Percentiles rank a stretch among this genome's conserved stretches.
phyloP scores from a whole-genome alignment of 2,113 vertebrate species.

The Podarcis muralis region DNA sequence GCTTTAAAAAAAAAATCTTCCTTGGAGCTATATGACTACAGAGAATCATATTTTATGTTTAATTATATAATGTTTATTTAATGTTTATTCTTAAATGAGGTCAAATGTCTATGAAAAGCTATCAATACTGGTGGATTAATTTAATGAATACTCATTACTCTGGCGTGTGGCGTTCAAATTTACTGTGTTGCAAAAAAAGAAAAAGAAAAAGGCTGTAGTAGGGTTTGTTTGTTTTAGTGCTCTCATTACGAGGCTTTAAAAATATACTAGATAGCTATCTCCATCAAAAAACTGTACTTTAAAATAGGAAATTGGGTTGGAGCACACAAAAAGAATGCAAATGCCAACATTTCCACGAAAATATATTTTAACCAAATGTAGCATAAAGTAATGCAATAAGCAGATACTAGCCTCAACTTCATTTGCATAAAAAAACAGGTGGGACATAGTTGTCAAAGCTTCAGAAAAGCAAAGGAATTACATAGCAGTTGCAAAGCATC shows the following conservation, averaged over 20 bases:
- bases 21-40: constrained; percentile 9
- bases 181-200: not conserved
- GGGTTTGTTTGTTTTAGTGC: not conserved
- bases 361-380: constrained; percentile 55
- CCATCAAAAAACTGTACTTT: constrained; percentile 25
- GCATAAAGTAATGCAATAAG: constrained; percentile 63
- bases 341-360: constrained; percentile 31
- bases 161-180: not conserved
- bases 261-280: constrained; percentile 16
- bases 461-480: constrained; percentile 77
- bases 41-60: constrained; percentile 33
- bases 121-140: not conserved
- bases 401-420: constrained; percentile 61
- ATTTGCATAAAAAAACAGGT: constrained; percentile 73
- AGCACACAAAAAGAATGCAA: constrained; percentile 53
- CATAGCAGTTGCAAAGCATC: constrained; percentile 80
- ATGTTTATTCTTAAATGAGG: constrained; percentile 27
- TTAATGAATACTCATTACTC: constrained; percentile 33
- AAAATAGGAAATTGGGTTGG: constrained; percentile 43
- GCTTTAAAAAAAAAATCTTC: constrained; percentile 20
- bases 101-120: constrained; percentile 21
- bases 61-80: constrained; percentile 24
- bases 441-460: constrained; percentile 64
- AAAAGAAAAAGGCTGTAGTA: constrained; percentile 10
- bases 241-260: constrained; percentile 26